phyloP scores from a whole-genome alignment of 2,113 vertebrate species.

The Atlantisia rogersi region DNA sequence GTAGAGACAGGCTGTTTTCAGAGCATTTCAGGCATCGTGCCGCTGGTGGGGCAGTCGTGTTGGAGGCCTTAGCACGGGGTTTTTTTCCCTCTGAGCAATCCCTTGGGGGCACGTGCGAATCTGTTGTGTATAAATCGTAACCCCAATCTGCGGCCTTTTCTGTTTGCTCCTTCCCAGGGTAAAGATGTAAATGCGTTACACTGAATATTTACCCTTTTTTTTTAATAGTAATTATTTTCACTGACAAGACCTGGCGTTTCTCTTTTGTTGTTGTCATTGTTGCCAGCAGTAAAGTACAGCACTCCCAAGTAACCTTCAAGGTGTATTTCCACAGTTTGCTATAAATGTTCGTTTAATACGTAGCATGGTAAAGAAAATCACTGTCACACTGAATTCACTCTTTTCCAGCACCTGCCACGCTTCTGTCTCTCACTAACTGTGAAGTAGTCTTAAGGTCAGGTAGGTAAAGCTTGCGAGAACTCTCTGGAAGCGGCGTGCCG shows the following conservation, averaged over 20 bases:
- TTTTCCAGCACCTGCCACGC: background rate
- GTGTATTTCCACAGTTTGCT: slow-evolving; percentile 19
- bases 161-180: background rate
- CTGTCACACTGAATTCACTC: background rate
- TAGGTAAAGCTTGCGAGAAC: background rate
- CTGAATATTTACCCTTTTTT: background rate
- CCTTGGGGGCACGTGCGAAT: background rate
- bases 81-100: background rate
- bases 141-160: background rate
- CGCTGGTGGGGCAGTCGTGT: background rate
- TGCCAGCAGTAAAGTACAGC: background rate
- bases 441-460: background rate
- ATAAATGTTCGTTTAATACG: background rate
- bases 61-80: background rate
- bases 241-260: background rate
- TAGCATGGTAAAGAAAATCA: slow-evolving; percentile 29
- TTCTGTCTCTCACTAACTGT: background rate
- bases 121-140: background rate
- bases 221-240: slow-evolving; percentile 11
- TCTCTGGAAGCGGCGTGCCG: accelerated
- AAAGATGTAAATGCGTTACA: slow-evolving; percentile 18
- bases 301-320: background rate
- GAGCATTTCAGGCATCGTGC: background rate
- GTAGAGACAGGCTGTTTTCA: background rate
- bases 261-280: background rate